Percentiles rank a stretch among this genome's conserved stretches.
phyloP scores from a whole-genome alignment of 2,113 vertebrate genomes.

The Irena cyanogastra region DNA sequence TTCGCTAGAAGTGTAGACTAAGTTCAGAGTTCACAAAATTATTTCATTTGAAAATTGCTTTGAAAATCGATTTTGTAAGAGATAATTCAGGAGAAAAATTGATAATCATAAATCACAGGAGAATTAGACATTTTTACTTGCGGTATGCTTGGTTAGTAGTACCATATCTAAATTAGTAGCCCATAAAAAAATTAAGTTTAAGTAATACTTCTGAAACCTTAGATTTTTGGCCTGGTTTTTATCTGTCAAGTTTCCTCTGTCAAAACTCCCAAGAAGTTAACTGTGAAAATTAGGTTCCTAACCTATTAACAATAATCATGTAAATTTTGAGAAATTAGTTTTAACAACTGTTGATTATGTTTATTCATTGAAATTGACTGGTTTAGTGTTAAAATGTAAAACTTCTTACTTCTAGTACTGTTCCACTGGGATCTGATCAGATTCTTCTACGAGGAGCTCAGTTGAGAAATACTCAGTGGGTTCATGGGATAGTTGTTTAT shows the following conservation, averaged over 20 bases:
- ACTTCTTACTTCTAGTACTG: conserved; percentile 75
- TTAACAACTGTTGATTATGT: fast-evolving
- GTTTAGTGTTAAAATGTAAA: background rate
- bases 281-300: background rate
- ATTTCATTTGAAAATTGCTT: background rate
- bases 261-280: background rate
- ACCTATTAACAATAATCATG: background rate
- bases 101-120: background rate
- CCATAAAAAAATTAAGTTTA: background rate
- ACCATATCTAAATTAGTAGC: background rate
- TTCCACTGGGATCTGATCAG: conserved; percentile 93
- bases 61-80: background rate
- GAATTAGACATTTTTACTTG: background rate
- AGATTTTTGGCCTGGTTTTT: background rate
- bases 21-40: background rate
- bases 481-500: conserved; percentile 96
- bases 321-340: background rate
- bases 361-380: background rate
- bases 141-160: background rate
- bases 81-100: background rate
- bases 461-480: conserved; percentile 96
- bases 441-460: conserved; percentile 95
- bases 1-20: background rate
- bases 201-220: background rate
- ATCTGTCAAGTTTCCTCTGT: background rate